A percentile compares a stretch with the other conserved stretches of the same genome.
phyloP scores from a whole-genome alignment of 2,888 invertebrate genomes.

The Coecobrya sp. region DNA sequence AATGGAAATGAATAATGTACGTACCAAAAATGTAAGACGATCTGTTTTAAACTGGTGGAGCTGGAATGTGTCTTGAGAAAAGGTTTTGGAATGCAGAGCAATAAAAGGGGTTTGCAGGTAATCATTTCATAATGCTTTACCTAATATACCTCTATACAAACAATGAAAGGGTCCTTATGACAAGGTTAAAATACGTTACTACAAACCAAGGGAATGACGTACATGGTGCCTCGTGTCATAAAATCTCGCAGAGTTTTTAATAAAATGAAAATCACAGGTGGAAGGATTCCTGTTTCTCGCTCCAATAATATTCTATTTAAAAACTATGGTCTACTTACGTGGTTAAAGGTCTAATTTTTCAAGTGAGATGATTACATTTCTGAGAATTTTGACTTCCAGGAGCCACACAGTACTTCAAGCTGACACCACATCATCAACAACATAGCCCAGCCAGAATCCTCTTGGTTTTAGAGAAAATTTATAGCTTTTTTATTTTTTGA shows the following conservation, averaged over 20 bases:
- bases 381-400: neutral
- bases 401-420: neutral
- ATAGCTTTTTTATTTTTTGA: neutral
- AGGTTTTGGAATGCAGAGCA: constrained; percentile 19
- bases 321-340: neutral
- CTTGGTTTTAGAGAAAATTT: neutral
- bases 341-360: no score
- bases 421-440: neutral
- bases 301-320: neutral
- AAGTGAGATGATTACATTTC: neutral
- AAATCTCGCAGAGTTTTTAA: neutral
- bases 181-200: neutral
- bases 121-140: constrained; percentile 33
- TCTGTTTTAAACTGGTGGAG: neutral
- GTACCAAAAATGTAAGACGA: neutral
- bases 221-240: neutral
- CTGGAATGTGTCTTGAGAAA: neutral
- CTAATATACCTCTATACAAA: neutral
- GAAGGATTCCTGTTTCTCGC: no score
- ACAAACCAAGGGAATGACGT: neutral
- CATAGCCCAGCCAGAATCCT: neutral
- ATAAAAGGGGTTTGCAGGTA: constrained; percentile 10
- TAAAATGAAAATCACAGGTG: constrained; percentile 1
- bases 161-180: no score
- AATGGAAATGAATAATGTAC: neutral